phyloP scores from a whole-genome alignment of 2,797 vertebrate genomes.

The Megalops cyprinoides region DNA sequence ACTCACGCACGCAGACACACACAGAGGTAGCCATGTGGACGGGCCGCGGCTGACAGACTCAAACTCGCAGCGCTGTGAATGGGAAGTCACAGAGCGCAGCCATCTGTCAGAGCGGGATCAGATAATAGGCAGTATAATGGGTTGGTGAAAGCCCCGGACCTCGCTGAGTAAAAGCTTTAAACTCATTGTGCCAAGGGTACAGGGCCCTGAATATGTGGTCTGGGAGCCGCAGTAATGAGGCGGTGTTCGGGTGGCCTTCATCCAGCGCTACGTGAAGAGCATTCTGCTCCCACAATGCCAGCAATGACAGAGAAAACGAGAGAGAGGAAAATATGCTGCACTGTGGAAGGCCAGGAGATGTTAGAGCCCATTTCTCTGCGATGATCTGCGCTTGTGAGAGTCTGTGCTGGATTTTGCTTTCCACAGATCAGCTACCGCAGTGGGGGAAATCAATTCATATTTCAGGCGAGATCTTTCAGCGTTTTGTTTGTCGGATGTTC shows the following conservation, averaged over 20 bases:
- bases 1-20: not conserved
- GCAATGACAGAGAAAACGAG: too few species aligned
- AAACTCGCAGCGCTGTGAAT: not conserved
- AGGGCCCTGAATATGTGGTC: not conserved
- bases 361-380: too few species aligned
- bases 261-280: not conserved
- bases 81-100: not conserved
- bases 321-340: too few species aligned
- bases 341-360: too few species aligned
- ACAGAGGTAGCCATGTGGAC: not conserved
- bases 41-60: not conserved
- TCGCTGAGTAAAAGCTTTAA: not conserved
- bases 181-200: not conserved
- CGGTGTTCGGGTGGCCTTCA: not conserved
- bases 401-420: too few species aligned
- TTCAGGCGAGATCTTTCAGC: not conserved
- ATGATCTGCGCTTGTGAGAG: too few species aligned
- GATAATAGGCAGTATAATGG: not conserved
- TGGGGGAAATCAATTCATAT: not conserved
- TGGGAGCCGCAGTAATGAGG: not conserved
- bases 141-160: not conserved
- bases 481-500: not conserved
- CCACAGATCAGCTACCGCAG: too few species aligned
- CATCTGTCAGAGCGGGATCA: not conserved
- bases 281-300: too few species aligned